These are phyloP conservation scores for Catagonus wagneri DNA, from an alignment of 2,113 vertebrate genomes.

Conservation along the genomic window DNA sequence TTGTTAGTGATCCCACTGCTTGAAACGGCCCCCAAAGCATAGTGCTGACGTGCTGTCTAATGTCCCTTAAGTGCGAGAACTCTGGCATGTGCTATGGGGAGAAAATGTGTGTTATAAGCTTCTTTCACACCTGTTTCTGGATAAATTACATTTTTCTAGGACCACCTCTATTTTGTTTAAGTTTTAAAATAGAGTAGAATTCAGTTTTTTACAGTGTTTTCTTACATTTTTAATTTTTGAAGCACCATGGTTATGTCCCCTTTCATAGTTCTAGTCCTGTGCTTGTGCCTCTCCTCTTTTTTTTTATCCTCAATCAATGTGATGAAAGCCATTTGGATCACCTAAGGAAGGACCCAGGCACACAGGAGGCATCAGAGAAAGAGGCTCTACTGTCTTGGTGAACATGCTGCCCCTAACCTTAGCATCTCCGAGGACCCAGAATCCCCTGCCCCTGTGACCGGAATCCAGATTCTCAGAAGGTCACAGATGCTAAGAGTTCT, in stretches of 20 bases:
- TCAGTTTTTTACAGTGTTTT: not conserved
- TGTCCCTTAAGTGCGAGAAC: not conserved
- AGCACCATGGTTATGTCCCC: too few relatives aligned
- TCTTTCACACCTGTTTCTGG: not conserved
- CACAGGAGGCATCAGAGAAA: not conserved
- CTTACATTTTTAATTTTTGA: not conserved
- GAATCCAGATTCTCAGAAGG: not conserved
- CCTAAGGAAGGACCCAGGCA: not conserved
- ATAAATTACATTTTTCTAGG: not conserved
- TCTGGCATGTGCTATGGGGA: accelerated
- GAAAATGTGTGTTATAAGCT: not conserved
- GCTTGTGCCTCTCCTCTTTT: not conserved
- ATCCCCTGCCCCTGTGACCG: not conserved
- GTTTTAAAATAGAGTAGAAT: not conserved
- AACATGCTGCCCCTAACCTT: too few relatives aligned
- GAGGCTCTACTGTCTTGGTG: not conserved
- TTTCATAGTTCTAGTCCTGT: not conserved
- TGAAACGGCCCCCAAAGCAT: not conserved
- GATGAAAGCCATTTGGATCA: not conserved
- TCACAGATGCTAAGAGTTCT: not conserved
- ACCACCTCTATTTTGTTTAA: not conserved
- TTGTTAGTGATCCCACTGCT: not conserved
- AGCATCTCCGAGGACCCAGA: not conserved
- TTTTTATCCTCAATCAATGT: not conserved
- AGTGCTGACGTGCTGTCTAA: not conserved